Evolutionary conservation across 2,888 invertebrate species (phyloP).

Genomic region (Chrysolina oricalcia): DNA sequence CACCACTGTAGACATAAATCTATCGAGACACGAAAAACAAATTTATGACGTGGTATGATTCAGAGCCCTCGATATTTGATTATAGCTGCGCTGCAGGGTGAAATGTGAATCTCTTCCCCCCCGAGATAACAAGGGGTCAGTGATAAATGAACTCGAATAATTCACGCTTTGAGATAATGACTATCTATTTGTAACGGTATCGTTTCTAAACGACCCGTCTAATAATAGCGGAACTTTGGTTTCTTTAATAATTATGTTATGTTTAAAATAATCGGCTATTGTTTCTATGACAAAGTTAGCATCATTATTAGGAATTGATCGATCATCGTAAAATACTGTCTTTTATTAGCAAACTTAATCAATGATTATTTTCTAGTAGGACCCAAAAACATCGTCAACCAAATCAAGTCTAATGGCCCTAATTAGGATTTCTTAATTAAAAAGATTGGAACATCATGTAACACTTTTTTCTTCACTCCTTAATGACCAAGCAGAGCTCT

Average conservation of each 20-base stretch:
- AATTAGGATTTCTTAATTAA: too few relatives aligned
- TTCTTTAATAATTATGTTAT: background rate
- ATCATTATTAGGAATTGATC: too few relatives aligned
- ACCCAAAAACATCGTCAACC: too few relatives aligned
- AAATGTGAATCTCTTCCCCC: slow-evolving; percentile 57
- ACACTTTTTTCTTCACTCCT: too few relatives aligned
- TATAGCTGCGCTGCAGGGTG: slow-evolving; percentile 48
- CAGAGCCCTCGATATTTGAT: slow-evolving; percentile 52
- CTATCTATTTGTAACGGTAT: slow-evolving; percentile 16
- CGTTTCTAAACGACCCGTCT: background rate
- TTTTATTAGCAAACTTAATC: too few relatives aligned
- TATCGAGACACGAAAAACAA: slow-evolving; percentile 1
- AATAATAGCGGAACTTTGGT: background rate
- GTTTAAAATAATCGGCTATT: too few relatives aligned
- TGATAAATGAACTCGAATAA: slow-evolving; percentile 49
- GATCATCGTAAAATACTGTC: too few relatives aligned
- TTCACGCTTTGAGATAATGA: slow-evolving; percentile 32
- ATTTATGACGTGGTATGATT: slow-evolving; percentile 45
- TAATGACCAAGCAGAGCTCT: too few relatives aligned
- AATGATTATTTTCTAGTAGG: too few relatives aligned
- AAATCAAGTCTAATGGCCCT: too few relatives aligned
- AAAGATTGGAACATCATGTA: too few relatives aligned
- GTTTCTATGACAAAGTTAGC: too few relatives aligned
- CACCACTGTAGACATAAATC: slow-evolving; percentile 18
- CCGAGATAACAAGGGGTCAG: slow-evolving; percentile 56